phyloP scores from a whole-genome alignment of 2,888 invertebrate genomes.

The Sycophila texana region DNA sequence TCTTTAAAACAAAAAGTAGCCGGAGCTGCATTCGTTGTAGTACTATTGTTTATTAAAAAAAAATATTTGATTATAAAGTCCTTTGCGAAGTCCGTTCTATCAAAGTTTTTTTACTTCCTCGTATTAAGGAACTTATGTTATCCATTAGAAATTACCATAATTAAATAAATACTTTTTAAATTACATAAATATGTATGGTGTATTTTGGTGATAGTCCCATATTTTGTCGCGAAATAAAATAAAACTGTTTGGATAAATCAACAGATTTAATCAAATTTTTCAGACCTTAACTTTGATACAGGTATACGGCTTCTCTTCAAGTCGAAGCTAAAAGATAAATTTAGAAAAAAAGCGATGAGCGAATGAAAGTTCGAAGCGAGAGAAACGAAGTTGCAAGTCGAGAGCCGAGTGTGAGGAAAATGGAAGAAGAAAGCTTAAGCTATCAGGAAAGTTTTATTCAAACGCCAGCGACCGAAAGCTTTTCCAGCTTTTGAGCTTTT shows the following conservation, averaged over 20 bases:
- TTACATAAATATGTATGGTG: too few relatives aligned
- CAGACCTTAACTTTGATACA: too few relatives aligned
- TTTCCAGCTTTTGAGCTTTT: conserved; percentile 68
- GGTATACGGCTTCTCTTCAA: background rate
- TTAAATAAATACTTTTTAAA: too few relatives aligned
- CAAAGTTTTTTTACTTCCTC: too few relatives aligned
- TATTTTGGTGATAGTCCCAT: too few relatives aligned
- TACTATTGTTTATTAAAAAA: too few relatives aligned
- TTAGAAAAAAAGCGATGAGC: conserved; percentile 47
- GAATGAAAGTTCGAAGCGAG: conserved; percentile 51
- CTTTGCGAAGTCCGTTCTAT: too few relatives aligned
- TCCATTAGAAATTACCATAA: too few relatives aligned
- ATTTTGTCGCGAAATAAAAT: background rate
- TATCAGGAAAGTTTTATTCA: conserved; percentile 69
- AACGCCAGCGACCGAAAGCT: conserved; percentile 65
- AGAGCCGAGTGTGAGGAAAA: conserved; percentile 45
- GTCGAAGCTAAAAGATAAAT: conserved; percentile 46
- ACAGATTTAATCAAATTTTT: background rate
- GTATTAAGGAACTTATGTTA: too few relatives aligned
- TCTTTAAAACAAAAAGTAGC: background rate
- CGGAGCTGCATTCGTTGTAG: too few relatives aligned
- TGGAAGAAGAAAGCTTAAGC: conserved; percentile 61
- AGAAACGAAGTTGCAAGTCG: conserved; percentile 52
- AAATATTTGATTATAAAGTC: too few relatives aligned
- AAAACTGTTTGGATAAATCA: background rate